phyloP scores from a whole-genome alignment of 2,797 vertebrate species.

The Coluber constrictor region DNA sequence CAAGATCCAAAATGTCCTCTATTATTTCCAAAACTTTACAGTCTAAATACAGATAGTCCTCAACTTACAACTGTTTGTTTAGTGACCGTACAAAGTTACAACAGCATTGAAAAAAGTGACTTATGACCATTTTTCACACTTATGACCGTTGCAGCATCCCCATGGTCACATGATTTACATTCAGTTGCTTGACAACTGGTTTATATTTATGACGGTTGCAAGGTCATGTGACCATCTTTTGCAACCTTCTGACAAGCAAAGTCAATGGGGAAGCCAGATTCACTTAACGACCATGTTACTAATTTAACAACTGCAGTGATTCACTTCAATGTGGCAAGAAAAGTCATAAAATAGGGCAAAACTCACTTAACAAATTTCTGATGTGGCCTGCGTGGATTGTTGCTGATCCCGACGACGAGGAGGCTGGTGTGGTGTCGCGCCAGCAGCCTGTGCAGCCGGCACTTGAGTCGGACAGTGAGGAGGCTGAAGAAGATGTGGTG shows the following conservation, averaged over 20 bases:
- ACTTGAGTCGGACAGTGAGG: too few species aligned
- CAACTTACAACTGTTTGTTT: background rate
- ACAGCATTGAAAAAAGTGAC: background rate
- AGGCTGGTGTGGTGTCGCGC: too few species aligned
- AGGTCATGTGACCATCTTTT: background rate
- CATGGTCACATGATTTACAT: background rate
- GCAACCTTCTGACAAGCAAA: background rate
- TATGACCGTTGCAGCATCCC: background rate
- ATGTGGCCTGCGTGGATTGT: too few species aligned
- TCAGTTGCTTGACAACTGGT: background rate
- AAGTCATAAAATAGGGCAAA: too few species aligned
- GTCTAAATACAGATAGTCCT: background rate
- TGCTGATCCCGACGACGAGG: too few species aligned
- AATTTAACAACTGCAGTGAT: background rate
- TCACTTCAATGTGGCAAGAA: too few species aligned
- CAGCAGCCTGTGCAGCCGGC: too few species aligned
- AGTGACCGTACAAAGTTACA: background rate
- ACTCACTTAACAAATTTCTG: too few species aligned
- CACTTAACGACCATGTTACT: background rate
- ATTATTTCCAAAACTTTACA: background rate
- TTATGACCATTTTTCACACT: background rate
- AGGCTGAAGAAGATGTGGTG: too few species aligned
- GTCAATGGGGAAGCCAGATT: background rate
- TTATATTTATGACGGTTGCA: background rate
- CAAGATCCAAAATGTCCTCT: background rate